Percentiles rank a stretch among this genome's conserved stretches.
Conservation (phyloP, 2,888 invertebrate genomes). For the Athripsodes cinereus region DNA sequence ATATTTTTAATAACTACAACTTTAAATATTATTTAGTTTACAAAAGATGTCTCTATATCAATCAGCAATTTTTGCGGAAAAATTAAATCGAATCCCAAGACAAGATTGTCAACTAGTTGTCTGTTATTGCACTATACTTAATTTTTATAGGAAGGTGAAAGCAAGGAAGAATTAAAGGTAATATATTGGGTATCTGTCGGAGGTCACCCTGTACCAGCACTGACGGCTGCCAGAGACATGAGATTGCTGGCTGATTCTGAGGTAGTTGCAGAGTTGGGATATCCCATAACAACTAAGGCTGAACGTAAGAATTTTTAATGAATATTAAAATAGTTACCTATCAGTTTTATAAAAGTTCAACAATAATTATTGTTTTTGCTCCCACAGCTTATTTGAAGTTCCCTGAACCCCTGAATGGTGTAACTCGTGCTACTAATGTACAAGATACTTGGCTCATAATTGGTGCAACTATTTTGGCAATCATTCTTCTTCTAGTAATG, state of each 20-base stretch:
- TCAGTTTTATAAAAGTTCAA: no score
- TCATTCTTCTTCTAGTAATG: constrained; percentile 53
- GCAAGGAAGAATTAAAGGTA: constrained; percentile 49
- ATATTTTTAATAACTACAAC: no score
- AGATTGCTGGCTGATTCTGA: constrained; percentile 71
- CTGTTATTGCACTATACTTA: background rate
- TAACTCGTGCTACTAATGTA: constrained; percentile 38
- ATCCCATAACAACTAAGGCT: constrained; percentile 73
- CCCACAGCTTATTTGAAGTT: constrained; percentile 63
- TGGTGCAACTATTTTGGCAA: constrained; percentile 54
- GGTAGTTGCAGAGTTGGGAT: constrained; percentile 67
- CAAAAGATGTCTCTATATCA: no score
- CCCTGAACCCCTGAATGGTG: constrained; percentile 54
- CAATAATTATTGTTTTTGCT: background rate
- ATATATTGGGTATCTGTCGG: constrained; percentile 77
- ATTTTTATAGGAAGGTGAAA: constrained; percentile 13
- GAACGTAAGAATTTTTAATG: constrained; percentile 82
- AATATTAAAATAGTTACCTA: no score
- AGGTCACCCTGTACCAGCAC: constrained; percentile 72
- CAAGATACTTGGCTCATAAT: constrained; percentile 59
- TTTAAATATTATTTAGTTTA: no score
- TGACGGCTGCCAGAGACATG: constrained; percentile 79
- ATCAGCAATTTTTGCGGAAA: no score
- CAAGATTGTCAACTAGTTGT: no score
- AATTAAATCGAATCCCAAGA: no score